phyloP scores from a whole-genome alignment of 2,888 invertebrate species.

The Agonopterix heracliana region DNA sequence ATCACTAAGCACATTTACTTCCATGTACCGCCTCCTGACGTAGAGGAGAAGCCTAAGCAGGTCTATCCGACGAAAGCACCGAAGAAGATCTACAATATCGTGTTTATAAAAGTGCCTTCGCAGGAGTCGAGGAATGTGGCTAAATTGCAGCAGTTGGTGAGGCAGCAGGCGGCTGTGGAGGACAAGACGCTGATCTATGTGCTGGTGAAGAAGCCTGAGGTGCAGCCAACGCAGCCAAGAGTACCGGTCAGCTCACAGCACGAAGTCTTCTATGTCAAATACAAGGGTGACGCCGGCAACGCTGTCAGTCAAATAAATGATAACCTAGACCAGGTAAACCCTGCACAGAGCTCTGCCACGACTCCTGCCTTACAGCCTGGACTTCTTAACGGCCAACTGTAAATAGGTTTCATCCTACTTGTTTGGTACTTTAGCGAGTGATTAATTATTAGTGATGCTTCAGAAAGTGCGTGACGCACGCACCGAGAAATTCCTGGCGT shows the following conservation, averaged over 20 bases:
- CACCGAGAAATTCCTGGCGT: too few relatives aligned
- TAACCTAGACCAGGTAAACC: conserved; percentile 9
- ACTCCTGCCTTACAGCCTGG: neutral
- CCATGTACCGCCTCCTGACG: conserved; percentile 84
- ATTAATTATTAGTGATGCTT: neutral
- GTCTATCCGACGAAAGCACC: conserved; percentile 57
- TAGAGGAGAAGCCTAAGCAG: conserved; percentile 71
- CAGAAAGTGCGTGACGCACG: too few relatives aligned
- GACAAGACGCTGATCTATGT: conserved; percentile 85
- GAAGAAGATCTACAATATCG: conserved; percentile 84
- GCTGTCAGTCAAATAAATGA: conserved; percentile 20
- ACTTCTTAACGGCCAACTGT: neutral
- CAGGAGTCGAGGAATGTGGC: conserved; percentile 59
- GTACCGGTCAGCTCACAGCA: conserved; percentile 63
- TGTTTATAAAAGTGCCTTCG: conserved; percentile 85
- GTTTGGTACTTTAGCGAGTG: neutral
- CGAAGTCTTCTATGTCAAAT: conserved; percentile 85
- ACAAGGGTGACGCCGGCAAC: conserved; percentile 24
- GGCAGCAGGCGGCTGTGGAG: conserved; percentile 76
- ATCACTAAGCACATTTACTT: conserved; percentile 84
- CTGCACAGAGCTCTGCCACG: neutral
- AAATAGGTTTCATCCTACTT: neutral
- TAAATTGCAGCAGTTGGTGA: conserved; percentile 48
- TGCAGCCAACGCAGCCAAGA: conserved; percentile 44
- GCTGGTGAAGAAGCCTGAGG: conserved; percentile 82